These are phyloP conservation scores for Gobionotothen gibberifrons DNA, from an alignment of 2,797 vertebrate genomes.

Conservation along the genomic window DNA sequence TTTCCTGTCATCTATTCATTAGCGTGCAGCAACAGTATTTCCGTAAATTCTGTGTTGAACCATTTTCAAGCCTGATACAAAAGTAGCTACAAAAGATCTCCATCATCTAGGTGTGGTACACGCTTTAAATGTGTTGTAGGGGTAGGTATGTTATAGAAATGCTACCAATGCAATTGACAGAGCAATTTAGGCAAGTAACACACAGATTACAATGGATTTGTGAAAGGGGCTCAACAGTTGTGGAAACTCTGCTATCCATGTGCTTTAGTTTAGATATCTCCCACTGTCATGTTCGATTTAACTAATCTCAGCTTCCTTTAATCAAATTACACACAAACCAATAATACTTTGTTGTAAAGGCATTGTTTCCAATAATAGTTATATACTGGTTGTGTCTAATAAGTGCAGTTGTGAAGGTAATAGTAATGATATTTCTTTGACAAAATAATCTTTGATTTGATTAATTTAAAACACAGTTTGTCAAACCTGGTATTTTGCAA, in stretches of 20 bases:
- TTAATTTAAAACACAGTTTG: no score
- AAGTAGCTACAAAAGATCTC: background rate
- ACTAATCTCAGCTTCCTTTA: no score
- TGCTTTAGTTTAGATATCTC: background rate
- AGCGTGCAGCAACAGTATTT: background rate
- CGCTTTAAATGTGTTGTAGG: background rate
- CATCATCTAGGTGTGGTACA: background rate
- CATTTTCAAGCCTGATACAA: background rate
- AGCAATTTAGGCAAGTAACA: background rate
- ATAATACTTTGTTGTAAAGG: no score
- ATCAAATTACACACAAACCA: no score
- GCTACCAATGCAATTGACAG: background rate
- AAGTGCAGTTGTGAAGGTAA: background rate
- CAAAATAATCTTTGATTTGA: no score
- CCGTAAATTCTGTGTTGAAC: background rate
- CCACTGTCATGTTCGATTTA: background rate
- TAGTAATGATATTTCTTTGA: background rate
- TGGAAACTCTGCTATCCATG: background rate
- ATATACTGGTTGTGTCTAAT: no score
- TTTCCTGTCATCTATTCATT: no score
- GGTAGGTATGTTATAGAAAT: background rate
- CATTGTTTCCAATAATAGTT: no score
- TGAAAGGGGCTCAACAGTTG: background rate
- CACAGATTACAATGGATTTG: constrained; percentile 6
- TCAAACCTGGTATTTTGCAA: no score